Base-by-base conservation (phyloP, 2,113 vertebrate genomes). In the Sterna hirundo region DNA sequence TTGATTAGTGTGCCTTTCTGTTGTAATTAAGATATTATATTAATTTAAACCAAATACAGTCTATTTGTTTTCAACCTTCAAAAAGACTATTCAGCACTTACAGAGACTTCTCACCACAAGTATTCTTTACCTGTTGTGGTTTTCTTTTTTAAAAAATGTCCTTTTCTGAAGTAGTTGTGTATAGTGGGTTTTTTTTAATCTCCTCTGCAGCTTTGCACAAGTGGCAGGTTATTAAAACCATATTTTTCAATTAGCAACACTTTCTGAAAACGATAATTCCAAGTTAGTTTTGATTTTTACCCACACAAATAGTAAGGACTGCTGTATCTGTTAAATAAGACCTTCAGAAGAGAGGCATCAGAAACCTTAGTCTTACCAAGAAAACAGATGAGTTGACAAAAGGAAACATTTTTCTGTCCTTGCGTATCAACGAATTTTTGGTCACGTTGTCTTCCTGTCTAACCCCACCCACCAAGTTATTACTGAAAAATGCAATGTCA, bases 351-450 rank as follows among this genome's bases (percentile, higher is more conserved):
- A 90, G 42, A 68, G 18, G 25, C 34, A n/a, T 71, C 46, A 44
- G 38, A 58, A 95, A 20, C 23, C 26, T 93, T 70, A 51, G 15
- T 68, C 49, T 80, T 91, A 32, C 68, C 58, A 76, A 96, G 85
- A 80, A 88, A 78, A 85, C 22, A 90, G n/a, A 89, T 88, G 64
- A 95, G n/a, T 90, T 97, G 86, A 76, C 68, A 94, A 76, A 95
- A 92, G 22, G 34, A 95, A 94, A 74, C 58, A 34, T 74, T 92
- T 38, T 94, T 94, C 64, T 80, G 10, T 42, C 19, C 29, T 75
- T 90, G 82, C 40, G 9, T 90, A 65, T 94, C 62, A 88, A 92
- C 72, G 94, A 32, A 54, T 47, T 89, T 86, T 88, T 83, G 46
- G 38, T 92, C 44, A 30, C 85, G 11, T 57, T 79, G 68, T 38